Percentiles rank a stretch among this genome's conserved stretches.
Evolutionary conservation across 2,113 vertebrate genomes (phyloP).

Genomic region (human (Homo sapiens)): DNA sequence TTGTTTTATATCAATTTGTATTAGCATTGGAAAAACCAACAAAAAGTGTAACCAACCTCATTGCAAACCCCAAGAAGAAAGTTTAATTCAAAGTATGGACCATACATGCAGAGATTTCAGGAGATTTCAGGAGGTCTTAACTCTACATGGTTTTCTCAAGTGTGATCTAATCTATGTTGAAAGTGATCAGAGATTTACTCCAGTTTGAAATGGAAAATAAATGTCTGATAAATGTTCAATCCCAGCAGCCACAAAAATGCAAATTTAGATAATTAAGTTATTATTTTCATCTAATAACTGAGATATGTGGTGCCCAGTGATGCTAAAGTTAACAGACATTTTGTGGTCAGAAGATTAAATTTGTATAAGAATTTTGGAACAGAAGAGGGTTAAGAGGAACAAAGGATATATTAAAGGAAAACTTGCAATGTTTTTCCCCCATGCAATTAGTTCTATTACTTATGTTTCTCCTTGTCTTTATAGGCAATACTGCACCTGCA

Average conservation of each 20-base stretch:
- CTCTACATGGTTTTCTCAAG: background rate
- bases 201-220: background rate
- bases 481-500: background rate
- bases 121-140: background rate
- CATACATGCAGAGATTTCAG: background rate
- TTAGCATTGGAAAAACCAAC: background rate
- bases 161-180: background rate
- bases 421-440: background rate
- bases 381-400: background rate
- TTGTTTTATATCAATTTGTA: background rate
- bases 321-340: background rate
- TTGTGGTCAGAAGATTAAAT: background rate
- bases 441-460: too few species aligned
- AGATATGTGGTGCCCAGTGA: background rate
- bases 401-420: background rate
- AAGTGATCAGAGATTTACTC: background rate
- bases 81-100: background rate
- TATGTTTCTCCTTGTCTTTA: background rate
- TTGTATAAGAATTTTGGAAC: background rate
- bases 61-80: background rate
- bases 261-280: background rate
- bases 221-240: background rate
- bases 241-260: background rate
- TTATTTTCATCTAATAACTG: background rate
- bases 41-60: background rate